Percentiles rank a stretch among this genome's conserved stretches.
Conservation (phyloP, 2,113 vertebrate genomes). For the Lepus timidus region DNA sequence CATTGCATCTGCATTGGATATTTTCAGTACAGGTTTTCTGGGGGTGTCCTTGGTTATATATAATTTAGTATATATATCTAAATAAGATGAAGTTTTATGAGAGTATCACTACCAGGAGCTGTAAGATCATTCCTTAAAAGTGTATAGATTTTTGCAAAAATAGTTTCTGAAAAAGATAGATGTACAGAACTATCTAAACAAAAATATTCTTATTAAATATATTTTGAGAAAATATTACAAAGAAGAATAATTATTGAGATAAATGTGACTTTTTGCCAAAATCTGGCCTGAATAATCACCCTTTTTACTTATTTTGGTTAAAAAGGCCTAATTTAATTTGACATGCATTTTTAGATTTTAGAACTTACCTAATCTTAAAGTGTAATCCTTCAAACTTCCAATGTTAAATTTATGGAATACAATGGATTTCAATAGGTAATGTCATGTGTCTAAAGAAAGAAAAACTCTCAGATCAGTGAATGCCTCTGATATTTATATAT, state of each 20-base stretch:
- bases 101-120: slow-evolving; percentile 67
- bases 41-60: slow-evolving; percentile 81
- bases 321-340: slow-evolving; percentile 75
- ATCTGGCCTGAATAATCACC: slow-evolving; percentile 85
- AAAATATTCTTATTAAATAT: slow-evolving; percentile 53
- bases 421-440: slow-evolving; percentile 70
- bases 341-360: slow-evolving; percentile 57
- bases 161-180: slow-evolving; percentile 77
- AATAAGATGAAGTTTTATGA: slow-evolving; percentile 80
- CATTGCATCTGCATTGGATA: slow-evolving; percentile 88
- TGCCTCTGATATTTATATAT: slow-evolving; percentile 30
- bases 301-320: slow-evolving; percentile 76
- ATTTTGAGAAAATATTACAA: slow-evolving; percentile 68
- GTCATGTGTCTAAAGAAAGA: slow-evolving; percentile 52
- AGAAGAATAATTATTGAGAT: slow-evolving; percentile 73
- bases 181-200: slow-evolving; percentile 72
- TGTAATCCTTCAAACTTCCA: slow-evolving; percentile 82
- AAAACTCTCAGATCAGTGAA: neutral
- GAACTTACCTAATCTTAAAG: slow-evolving; percentile 71
- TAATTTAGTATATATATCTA: neutral
- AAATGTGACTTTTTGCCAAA: slow-evolving; percentile 78
- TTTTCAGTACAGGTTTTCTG: slow-evolving; percentile 85
- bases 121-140: slow-evolving; percentile 74
- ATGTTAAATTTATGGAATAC: slow-evolving; percentile 51
- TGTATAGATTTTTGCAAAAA: slow-evolving; percentile 72